phyloP scores from a whole-genome alignment of 2,888 invertebrate species.

The Byasa hedistus region DNA sequence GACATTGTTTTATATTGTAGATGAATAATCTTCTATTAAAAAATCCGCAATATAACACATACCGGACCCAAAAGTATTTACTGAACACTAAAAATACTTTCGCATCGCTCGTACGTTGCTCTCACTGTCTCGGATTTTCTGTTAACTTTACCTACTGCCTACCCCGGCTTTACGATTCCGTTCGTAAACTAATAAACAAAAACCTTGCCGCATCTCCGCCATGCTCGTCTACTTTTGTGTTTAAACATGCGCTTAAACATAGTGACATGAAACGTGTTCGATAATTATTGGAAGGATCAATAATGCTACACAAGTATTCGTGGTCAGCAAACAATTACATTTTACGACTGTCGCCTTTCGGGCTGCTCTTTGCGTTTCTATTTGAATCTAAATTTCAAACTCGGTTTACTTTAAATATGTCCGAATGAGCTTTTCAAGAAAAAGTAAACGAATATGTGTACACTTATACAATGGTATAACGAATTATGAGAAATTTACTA shows the following conservation, averaged over 20 bases:
- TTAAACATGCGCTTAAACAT: conserved; percentile 71
- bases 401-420: conserved; percentile 60
- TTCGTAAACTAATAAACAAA: conserved; percentile 73
- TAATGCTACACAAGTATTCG: conserved; percentile 75
- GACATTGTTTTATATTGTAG: too few relatives aligned
- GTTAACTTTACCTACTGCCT: conserved; percentile 75
- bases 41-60: neutral
- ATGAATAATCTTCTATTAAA: too few relatives aligned
- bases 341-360: conserved; percentile 67
- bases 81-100: conserved; percentile 37
- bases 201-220: conserved; percentile 59
- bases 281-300: conserved; percentile 81
- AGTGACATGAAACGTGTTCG: conserved; percentile 79
- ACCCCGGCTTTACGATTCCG: conserved; percentile 69
- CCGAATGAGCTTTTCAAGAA: conserved; percentile 36
- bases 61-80: conserved; percentile 16
- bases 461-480: neutral
- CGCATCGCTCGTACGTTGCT: conserved; percentile 45
- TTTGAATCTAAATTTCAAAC: conserved; percentile 73
- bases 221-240: conserved; percentile 69
- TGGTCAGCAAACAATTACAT: conserved; percentile 67
- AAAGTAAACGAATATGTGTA: conserved; percentile 26
- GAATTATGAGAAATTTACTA: too few relatives aligned
- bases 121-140: conserved; percentile 60
- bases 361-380: conserved; percentile 67